Evolutionary conservation across 1,140 invertebrate species (phyloP), one percentile per base, ranked within the genome.

Genomic region (Samia ricini): DNA sequence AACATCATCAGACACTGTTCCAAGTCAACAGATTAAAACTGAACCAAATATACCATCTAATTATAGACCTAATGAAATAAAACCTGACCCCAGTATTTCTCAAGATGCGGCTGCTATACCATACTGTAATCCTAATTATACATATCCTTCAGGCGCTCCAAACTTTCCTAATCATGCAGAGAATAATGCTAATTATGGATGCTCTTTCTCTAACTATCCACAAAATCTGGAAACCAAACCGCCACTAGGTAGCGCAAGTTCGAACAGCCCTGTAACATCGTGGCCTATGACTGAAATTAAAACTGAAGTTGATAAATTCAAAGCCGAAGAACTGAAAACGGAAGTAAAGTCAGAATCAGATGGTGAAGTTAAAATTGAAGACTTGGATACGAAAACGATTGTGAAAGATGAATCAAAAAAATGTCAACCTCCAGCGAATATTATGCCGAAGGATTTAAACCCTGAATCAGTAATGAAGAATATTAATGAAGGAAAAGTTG

Each of bases 311-410:
- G 82, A 84, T 64, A 88, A 79, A 77, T 68, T 88, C 19, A 89
- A 89, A 79, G 61, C 71, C 29, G 86, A 88, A 73, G 83, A 91
- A 20, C 18, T 57, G 7, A 92, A 91, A 81, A 63, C 72, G 7
- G 90, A 90, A 73, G 77, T 85, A 12, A 91, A 91, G 72, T 88
- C 88, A 15, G 90, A 91, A 77, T 91, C 90, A 0, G 90, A 91
- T 56, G 87, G 84, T 4, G 90, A 91, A 73, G 83, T 91, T 1
- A 91, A 93, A 78, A 93, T 93, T 29, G 92, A 91, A 64, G 92
- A 93, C 76, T 89, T 93, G 61, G 92, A 93, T 69, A 93, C 92
- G 2, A 93, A 92, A 69, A 92, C 91, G 78, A 92, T 93, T 54
- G 92, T 92, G 19, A 91, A 92, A 61, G 89, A 92, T 56, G 91